A percentile compares a stretch with the other conserved stretches of the same genome.
Evolutionary conservation across 2,113 vertebrate species (phyloP).

Genomic region (Trichechus manatus): DNA sequence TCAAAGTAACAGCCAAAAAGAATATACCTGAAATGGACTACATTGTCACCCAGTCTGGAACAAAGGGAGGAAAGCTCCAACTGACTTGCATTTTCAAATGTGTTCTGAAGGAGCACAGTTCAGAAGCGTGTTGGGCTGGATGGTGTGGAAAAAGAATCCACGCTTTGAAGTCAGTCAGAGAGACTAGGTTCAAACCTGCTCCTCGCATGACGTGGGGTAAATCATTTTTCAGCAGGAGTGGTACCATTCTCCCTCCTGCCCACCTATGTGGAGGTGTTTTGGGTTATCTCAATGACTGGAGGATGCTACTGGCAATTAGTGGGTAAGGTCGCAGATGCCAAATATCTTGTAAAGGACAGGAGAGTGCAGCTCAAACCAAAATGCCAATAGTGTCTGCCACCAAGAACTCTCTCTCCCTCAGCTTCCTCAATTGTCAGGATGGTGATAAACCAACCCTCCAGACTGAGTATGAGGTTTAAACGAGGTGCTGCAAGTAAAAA

Average conservation of each 20-base stretch:
- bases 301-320: neutral
- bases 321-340: neutral
- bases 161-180: neutral
- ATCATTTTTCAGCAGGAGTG: neutral
- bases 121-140: neutral
- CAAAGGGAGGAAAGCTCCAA: neutral
- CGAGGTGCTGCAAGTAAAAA: neutral
- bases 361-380: neutral
- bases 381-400: neutral
- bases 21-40: neutral
- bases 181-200: neutral
- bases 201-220: neutral
- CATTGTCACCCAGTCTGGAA: neutral
- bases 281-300: neutral
- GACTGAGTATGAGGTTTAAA: neutral
- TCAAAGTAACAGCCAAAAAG: slow-evolving; percentile 9
- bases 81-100: neutral
- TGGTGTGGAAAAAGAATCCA: neutral
- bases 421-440: neutral
- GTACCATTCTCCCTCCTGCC: neutral
- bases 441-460: neutral
- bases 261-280: neutral
- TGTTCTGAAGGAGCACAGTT: slow-evolving; percentile 5
- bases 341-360: neutral
- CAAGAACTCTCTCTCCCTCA: neutral